These are phyloP conservation scores for Lucinisca nassula DNA, from an alignment of 2,888 invertebrate genomes.

Conservation along the genomic window DNA sequence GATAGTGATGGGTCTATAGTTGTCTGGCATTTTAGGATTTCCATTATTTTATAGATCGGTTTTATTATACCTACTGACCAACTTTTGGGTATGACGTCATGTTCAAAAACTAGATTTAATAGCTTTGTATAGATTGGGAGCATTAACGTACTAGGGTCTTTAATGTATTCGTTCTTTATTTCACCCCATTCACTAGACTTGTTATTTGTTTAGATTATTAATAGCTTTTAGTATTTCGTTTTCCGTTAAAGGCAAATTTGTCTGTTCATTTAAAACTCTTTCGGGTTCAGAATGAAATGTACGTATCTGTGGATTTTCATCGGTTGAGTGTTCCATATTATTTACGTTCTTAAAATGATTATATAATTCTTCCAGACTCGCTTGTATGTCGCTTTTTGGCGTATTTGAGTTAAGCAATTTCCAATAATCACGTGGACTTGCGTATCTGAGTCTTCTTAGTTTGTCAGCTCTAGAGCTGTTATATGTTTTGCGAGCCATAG, in stretches of 20 bases:
- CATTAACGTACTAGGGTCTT: not conserved
- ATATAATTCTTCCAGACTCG: not conserved
- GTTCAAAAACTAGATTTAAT: not conserved
- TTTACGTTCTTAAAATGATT: not conserved
- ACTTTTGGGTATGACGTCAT: not conserved
- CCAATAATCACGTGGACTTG: not conserved
- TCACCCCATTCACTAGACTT: not conserved
- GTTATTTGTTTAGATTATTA: not conserved
- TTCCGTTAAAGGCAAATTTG: not conserved
- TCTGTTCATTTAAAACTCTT: not conserved
- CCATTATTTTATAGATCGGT: not conserved
- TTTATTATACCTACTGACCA: not conserved
- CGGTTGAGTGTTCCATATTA: not conserved
- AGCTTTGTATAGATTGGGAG: not conserved
- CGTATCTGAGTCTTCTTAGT: not conserved
- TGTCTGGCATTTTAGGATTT: not conserved
- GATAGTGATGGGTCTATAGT: not conserved
- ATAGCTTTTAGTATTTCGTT: not conserved
- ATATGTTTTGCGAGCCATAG: not conserved
- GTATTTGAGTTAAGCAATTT: not conserved
- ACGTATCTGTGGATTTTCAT: not conserved
- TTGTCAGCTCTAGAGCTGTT: not conserved
- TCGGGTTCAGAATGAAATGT: not conserved
- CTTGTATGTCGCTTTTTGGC: not conserved
- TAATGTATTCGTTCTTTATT: not conserved